phyloP scores from a whole-genome alignment of 2,888 invertebrate species.

The Pilophorus perplexus region DNA sequence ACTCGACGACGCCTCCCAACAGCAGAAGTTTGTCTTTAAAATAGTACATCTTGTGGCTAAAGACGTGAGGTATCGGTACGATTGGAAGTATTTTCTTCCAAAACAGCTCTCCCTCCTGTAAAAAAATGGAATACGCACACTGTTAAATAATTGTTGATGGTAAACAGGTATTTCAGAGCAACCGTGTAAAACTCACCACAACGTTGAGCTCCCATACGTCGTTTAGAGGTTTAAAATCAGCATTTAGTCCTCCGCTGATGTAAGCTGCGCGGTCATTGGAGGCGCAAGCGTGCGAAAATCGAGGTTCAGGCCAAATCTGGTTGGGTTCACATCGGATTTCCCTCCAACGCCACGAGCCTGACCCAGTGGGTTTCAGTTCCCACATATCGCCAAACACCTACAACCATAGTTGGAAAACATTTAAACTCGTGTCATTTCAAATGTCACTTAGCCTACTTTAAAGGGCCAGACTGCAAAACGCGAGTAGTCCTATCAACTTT shows the following conservation, averaged over 20 bases:
- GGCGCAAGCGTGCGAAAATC: constrained; percentile 43
- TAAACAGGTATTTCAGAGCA: neutral
- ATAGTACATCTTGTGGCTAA: constrained; percentile 39
- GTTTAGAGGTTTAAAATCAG: constrained; percentile 28
- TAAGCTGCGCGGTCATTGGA: constrained; percentile 27
- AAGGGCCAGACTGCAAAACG: too few relatives aligned
- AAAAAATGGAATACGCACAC: neutral
- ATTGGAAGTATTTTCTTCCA: constrained; percentile 1
- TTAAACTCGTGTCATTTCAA: neutral
- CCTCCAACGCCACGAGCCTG: constrained; percentile 20
- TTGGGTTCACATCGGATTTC: too few relatives aligned
- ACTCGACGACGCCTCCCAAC: constrained; percentile 41
- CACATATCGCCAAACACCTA: constrained; percentile 45
- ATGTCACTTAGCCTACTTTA: too few relatives aligned
- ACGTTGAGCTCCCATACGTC: constrained; percentile 43
- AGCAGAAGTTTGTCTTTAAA: constrained; percentile 21
- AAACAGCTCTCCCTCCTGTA: constrained; percentile 3
- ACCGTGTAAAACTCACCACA: constrained; percentile 1
- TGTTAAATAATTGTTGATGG: too few relatives aligned
- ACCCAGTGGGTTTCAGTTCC: constrained; percentile 31
- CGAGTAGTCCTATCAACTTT: too few relatives aligned
- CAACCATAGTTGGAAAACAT: constrained; percentile 11
- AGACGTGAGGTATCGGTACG: constrained; percentile 11
- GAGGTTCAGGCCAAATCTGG: too few relatives aligned
- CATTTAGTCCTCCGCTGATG: constrained; percentile 42